These are phyloP conservation scores for Platycercus adscitus DNA, from an alignment of 2,113 vertebrate genomes.

Conservation along the genomic window DNA sequence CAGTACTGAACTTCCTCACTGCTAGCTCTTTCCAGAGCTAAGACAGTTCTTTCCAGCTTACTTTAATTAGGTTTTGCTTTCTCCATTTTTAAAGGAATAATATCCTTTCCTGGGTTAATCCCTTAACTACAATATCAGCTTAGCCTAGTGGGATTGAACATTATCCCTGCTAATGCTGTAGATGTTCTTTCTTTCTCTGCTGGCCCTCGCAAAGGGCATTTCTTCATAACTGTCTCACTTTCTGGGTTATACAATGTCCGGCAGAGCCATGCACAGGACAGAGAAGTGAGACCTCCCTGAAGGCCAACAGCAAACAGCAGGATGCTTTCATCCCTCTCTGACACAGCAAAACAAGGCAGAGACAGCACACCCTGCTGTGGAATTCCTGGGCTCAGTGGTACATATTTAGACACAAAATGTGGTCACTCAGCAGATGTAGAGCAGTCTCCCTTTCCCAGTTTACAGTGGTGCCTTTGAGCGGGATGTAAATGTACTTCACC, in stretches of 20 bases:
- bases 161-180: background rate
- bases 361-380: background rate
- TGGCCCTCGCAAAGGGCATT: background rate
- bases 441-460: background rate
- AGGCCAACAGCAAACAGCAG: background rate
- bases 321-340: background rate
- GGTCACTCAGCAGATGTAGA: background rate
- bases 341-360: background rate
- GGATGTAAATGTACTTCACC: background rate
- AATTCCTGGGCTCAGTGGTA: background rate
- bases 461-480: background rate
- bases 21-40: background rate
- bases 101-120: conserved; percentile 6
- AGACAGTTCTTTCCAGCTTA: background rate
- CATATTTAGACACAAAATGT: background rate
- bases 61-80: background rate
- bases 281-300: background rate
- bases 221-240: background rate
- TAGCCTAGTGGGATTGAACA: background rate
- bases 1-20: background rate
- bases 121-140: background rate
- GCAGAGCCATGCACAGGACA: background rate
- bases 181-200: background rate
- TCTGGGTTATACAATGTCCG: background rate
- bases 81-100: background rate